Evolutionary conservation across 2,797 vertebrate genomes (phyloP), one percentile per base, ranked within the genome.

Genomic region (Poecile montanus): DNA sequence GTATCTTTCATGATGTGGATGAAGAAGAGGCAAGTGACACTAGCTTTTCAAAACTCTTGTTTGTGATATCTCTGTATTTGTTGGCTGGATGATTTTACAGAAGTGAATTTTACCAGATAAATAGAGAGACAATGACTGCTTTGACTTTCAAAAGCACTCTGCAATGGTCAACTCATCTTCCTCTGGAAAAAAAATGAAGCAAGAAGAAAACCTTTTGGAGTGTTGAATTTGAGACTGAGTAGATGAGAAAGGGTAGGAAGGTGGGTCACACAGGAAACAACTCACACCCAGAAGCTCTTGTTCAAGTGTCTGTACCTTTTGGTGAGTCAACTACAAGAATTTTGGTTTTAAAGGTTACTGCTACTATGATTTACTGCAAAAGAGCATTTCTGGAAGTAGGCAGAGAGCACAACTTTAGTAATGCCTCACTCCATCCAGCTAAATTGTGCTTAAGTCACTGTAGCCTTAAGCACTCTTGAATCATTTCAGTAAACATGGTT

Each of bases 401-500:
- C 36, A 89, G 56, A 77, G 40, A 68, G 16, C 4, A 29, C 11
- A 58, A 23, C 7, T 75, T 89, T 13, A 63, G 38, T 34, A 58
- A 77, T n/a, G 11, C 44, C 72, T 91, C 68, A 66, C 54, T 92
- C 36, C 40, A 91, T 89, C 36, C 73, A 88, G 54, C 72, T 85
- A 82, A 70, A 79, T 57, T 57, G 9, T 81, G 29, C 12, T 77
- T 80, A 92, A 91, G 42, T 40, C 32, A 50, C 22, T 86, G 26
- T 72, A 88, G 62, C 66, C 65, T 91, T 88, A 78, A 91, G 62
- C 78, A 88, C n/a, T 53, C 60, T 84, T 70, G 48, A 93, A 91
- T 17, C 3, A 72, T 68, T 81, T 89, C 72, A 63, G 30, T 77
- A 93, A 92, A 85, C 2, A 2, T 1, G 2, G 18, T 77, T 95